Evolutionary conservation across 2,888 invertebrate genomes (phyloP).

Genomic region (Ophion obscuratus): DNA sequence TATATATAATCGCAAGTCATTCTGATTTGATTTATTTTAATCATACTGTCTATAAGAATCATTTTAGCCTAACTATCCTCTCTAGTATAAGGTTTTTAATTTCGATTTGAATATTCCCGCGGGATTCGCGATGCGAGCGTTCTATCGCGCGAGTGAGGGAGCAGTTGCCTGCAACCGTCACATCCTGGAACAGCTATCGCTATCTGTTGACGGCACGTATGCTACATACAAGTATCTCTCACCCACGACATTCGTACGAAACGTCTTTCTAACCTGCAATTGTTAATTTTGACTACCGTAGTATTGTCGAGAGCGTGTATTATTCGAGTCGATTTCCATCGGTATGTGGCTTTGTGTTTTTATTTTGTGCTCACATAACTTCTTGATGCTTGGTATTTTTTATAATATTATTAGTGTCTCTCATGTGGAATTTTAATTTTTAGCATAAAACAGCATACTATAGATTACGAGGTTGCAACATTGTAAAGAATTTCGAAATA

Average conservation of each 20-base stretch:
- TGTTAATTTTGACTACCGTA: not conserved
- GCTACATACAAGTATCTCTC: too few species aligned
- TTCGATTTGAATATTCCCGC: too few species aligned
- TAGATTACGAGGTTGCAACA: not conserved
- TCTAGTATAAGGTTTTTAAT: too few species aligned
- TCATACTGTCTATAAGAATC: too few species aligned
- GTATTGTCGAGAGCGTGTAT: not conserved
- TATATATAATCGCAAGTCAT: too few species aligned
- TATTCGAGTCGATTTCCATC: not conserved
- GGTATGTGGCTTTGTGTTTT: not conserved
- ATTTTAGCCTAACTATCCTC: too few species aligned
- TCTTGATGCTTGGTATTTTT: not conserved
- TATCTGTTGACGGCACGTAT: too few species aligned
- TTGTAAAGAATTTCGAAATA: not conserved
- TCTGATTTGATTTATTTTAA: too few species aligned
- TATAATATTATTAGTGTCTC: not conserved
- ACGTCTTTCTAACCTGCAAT: not conserved
- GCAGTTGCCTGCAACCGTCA: too few species aligned
- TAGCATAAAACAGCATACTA: not conserved
- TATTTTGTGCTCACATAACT: not conserved
- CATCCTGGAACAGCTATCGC: too few species aligned
- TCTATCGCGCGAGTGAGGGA: too few species aligned
- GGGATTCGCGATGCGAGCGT: too few species aligned
- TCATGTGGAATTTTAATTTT: not conserved
- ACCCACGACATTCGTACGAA: not conserved